Evolutionary conservation across 2,888 invertebrate species (phyloP), one percentile per base, ranked within the genome.

Genomic region (Aethes cnicana): DNA sequence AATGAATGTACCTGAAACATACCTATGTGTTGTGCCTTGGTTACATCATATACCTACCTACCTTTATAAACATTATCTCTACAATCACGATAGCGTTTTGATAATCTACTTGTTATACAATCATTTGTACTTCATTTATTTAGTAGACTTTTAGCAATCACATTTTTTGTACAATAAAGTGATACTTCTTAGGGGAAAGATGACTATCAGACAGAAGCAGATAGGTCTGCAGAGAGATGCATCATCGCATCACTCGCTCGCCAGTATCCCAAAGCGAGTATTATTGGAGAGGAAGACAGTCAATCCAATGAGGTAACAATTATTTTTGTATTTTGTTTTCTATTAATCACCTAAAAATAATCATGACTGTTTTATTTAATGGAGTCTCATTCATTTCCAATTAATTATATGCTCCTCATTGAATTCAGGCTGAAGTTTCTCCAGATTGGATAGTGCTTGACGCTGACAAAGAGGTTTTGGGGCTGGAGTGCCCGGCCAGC

Each of bases 141-240:
- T 21, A 25, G 23, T 8, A 26, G 33, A 23, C 6, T 32, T 8
- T 32, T 6, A 30, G 9, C 3, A 26, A 41, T 37, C 3, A 30
- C 3, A n/a, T n/a, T n/a, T n/a, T n/a, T n/a, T n/a, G n/a, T n/a
- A n/a, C n/a, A n/a, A n/a, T n/a, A n/a, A n/a, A n/a, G n/a, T n/a
- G n/a, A n/a, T 23, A 18, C 33, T 53, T 74, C n/a, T 44, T 68
- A 95, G 94, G 97, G 95, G 12, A 94, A 94, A 72, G 95, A 98
- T 90, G 99, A 99, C 85, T 91, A 97, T 32, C 99, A 99, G 91
- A 99, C 99, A 3, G 98, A 98, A 89, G 99, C 99, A 4, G 99
- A 99, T 77, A 92, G 99, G 59, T 95, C 96, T 18, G 98, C 98
- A 0, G 98, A 99, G 81, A 92, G 93, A 59, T 98, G 97, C 75